Evolutionary conservation across 2,113 vertebrate species (phyloP).

Genomic region (Calyptommatus sinebrachiatus): DNA sequence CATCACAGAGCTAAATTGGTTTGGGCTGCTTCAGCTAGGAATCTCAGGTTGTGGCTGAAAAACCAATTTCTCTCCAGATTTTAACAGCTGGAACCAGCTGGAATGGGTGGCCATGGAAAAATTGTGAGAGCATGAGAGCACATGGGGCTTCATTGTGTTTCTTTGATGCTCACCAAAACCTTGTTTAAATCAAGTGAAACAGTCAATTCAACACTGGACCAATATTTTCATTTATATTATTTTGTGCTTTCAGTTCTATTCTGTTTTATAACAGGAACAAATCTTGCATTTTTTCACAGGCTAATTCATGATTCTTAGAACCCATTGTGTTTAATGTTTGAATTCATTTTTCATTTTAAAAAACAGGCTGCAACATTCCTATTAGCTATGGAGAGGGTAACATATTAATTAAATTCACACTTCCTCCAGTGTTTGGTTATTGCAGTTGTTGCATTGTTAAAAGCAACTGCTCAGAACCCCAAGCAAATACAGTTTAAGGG

Average conservation of each 20-base stretch:
- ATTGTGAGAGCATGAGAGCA: too few species aligned
- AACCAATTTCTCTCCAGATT: too few species aligned
- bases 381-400: background rate
- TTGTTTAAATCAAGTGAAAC: too few species aligned
- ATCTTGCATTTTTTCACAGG: background rate
- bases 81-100: too few species aligned
- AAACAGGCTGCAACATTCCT: background rate
- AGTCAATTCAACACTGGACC: too few species aligned
- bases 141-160: too few species aligned
- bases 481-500: background rate
- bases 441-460: background rate
- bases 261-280: background rate
- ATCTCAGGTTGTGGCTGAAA: too few species aligned
- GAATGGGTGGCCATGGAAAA: too few species aligned
- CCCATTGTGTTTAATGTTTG: background rate
- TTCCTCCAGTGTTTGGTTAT: background rate
- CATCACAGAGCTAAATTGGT: too few species aligned
- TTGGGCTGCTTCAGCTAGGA: too few species aligned
- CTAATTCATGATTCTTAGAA: background rate
- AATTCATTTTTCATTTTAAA: background rate
- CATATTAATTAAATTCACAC: background rate
- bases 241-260: background rate
- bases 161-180: too few species aligned
- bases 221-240: background rate
- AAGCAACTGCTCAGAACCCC: background rate